Conservation (phyloP, 53 echinoderm and acorn worm genomes). For the Hippasteria phrygiana region DNA sequence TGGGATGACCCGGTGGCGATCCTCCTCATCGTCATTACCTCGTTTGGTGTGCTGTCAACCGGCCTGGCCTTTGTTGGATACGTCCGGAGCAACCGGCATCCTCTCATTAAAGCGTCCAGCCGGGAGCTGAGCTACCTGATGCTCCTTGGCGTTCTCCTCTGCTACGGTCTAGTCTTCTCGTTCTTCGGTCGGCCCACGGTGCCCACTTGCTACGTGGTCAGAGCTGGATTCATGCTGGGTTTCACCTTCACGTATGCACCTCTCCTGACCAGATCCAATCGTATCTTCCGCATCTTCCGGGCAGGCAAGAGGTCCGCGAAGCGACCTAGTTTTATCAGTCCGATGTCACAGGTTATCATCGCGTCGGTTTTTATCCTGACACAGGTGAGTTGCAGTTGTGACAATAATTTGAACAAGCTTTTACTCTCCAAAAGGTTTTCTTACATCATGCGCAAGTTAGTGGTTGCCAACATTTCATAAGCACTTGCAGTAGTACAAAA, state of each 20-base stretch:
- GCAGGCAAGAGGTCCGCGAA: slow-evolving; percentile 74
- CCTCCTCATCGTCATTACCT: slow-evolving; percentile 28
- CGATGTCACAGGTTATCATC: slow-evolving; percentile 70
- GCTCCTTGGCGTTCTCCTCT: slow-evolving; percentile 66
- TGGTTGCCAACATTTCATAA: too few species aligned
- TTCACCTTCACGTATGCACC: slow-evolving; percentile 78
- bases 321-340: slow-evolving; percentile 70
- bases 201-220: slow-evolving; percentile 56
- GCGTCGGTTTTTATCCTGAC: slow-evolving; percentile 37
- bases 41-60: slow-evolving; percentile 41
- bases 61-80: slow-evolving; percentile 29
- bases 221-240: slow-evolving; percentile 70
- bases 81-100: slow-evolving; percentile 48
- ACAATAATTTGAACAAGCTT: neutral
- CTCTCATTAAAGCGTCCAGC: slow-evolving; percentile 73
- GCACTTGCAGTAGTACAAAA: too few species aligned
- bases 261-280: slow-evolving; percentile 65
- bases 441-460: neutral
- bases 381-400: slow-evolving; percentile 54
- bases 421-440: neutral
- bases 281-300: slow-evolving; percentile 73
- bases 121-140: slow-evolving; percentile 74
- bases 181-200: slow-evolving; percentile 63
- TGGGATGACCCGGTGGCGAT: slow-evolving; percentile 62
- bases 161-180: slow-evolving; percentile 62